Evolutionary conservation across 2,888 invertebrate species (phyloP).

Genomic region (Clivina fossor): DNA sequence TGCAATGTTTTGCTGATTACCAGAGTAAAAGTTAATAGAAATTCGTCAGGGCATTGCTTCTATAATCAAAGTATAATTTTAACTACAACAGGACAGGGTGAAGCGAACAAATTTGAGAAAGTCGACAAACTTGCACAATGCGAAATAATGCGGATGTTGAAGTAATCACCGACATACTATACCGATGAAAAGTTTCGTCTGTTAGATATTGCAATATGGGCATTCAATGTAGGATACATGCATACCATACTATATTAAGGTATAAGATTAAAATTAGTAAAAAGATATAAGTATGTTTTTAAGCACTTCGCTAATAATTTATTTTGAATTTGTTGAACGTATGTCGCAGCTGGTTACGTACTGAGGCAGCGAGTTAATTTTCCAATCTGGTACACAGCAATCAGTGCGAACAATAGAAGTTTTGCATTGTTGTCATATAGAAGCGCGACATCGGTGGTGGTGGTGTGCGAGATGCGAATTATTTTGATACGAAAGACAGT

Average conservation of each 20-base stretch:
- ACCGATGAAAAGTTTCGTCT: no score
- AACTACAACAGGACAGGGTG: conserved; percentile 11
- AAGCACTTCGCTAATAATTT: conserved; percentile 13
- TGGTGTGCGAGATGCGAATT: conserved; percentile 12
- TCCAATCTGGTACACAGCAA: conserved; percentile 52
- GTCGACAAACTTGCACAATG: conserved; percentile 29
- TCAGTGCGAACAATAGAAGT: conserved; percentile 49
- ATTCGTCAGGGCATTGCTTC: conserved; percentile 32
- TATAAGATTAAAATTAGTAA: no score
- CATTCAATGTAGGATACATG: no score
- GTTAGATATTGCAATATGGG: no score
- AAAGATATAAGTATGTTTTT: conserved; percentile 2
- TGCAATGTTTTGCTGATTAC: conserved; percentile 31
- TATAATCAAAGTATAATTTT: conserved; percentile 33
- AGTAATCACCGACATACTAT: conserved; percentile 11
- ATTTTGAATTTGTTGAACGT: conserved; percentile 35
- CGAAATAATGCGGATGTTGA: conserved; percentile 4
- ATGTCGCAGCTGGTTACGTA: conserved; percentile 15
- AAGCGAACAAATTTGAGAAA: conserved; percentile 21
- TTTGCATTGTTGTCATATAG: no score
- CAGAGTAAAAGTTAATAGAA: conserved; percentile 30
- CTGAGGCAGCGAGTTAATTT: conserved; percentile 46
- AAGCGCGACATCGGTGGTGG: conserved; percentile 10
- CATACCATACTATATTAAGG: no score
- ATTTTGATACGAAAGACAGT: conserved; percentile 25